Percentiles rank a stretch among this genome's conserved stretches.
These are phyloP conservation scores for Eolophus roseicapilla DNA, from an alignment of 2,113 vertebrate species.

Conservation along the genomic window DNA sequence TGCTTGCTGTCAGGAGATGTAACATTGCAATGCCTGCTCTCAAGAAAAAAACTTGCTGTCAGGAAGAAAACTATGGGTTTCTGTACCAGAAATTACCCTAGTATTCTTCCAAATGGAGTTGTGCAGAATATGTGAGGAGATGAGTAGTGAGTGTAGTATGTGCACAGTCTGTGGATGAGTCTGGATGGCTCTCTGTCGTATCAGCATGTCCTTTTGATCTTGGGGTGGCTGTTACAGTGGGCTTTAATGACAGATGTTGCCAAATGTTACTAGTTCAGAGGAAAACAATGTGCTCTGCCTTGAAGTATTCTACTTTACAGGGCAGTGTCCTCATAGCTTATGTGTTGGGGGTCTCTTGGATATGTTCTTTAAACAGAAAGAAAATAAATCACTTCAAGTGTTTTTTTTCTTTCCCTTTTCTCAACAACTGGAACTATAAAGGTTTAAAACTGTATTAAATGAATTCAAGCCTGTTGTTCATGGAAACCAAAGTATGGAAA, in stretches of 20 bases:
- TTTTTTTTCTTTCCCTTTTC: not conserved
- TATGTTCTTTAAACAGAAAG: not conserved
- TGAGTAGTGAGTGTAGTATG: rapidly evolving
- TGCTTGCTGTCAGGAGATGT: not conserved
- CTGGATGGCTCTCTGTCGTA: not conserved
- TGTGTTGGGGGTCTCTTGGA: not conserved
- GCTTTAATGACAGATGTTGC: not conserved
- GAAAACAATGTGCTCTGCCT: not conserved
- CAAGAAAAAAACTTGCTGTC: not conserved
- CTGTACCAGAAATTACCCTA: not conserved
- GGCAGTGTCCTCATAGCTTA: not conserved
- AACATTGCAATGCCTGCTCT: not conserved
- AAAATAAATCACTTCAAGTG: not conserved
- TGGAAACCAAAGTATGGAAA: not conserved
- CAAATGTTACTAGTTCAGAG: not conserved
- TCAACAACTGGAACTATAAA: not conserved
- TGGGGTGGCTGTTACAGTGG: not conserved
- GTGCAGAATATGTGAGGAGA: rapidly evolving
- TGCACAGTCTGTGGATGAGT: not conserved
- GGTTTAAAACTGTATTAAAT: not conserved
- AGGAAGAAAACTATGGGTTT: not conserved
- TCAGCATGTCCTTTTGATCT: not conserved
- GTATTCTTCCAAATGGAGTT: not conserved
- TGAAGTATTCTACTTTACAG: not conserved
- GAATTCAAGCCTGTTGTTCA: not conserved